These are phyloP conservation scores for Ibidorhyncha struthersii DNA, from an alignment of 2,113 vertebrate species.

Conservation along the genomic window DNA sequence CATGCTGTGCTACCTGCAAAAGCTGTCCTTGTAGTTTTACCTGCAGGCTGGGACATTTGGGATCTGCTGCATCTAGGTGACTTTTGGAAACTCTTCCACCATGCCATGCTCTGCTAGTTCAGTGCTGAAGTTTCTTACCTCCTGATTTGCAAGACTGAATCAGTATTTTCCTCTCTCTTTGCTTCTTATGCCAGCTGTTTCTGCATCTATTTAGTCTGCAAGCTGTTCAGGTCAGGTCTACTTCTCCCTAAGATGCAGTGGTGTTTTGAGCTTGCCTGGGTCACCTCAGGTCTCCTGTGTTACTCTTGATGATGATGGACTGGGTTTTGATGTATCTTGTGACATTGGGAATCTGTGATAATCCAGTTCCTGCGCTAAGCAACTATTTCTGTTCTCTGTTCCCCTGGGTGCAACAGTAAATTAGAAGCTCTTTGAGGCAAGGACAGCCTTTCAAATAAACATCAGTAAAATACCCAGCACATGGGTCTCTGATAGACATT, in stretches of 20 bases:
- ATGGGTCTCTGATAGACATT: background rate
- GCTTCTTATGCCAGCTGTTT: background rate
- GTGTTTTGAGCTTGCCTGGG: background rate
- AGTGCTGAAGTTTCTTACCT: background rate
- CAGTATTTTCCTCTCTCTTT: background rate
- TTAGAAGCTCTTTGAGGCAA: background rate
- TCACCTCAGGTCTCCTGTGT: background rate
- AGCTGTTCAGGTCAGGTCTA: background rate
- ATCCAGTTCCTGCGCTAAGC: constrained; percentile 7
- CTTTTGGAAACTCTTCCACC: background rate
- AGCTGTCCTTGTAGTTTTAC: background rate
- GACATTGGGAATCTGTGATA: background rate
- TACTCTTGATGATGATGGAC: constrained; percentile 10
- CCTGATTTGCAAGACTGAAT: background rate
- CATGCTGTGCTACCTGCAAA: background rate
- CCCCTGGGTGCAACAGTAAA: constrained; percentile 4
- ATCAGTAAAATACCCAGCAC: background rate
- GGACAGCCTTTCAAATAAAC: constrained; percentile 33
- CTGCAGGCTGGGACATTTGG: background rate
- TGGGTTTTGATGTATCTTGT: background rate
- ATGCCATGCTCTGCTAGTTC: background rate
- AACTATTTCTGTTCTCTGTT: background rate
- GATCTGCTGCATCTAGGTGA: background rate
- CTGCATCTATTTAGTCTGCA: background rate
- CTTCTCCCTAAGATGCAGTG: background rate